These are phyloP conservation scores for Sebastes hubbsi DNA, from an alignment of 2,797 vertebrate genomes.

Conservation along the genomic window DNA sequence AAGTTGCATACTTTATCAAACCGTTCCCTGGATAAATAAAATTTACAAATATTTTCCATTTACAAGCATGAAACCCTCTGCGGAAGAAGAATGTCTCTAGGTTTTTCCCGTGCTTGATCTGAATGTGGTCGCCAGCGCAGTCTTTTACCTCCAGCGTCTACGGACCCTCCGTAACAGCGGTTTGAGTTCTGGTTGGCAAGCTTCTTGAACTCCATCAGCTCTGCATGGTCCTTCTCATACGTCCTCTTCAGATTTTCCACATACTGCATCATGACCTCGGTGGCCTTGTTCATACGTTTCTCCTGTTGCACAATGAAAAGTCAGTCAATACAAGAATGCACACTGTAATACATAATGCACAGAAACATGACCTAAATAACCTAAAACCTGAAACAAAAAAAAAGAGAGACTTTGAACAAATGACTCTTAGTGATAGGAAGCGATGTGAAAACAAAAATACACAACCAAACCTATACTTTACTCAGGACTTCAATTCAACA, in stretches of 20 bases:
- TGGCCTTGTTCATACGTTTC: slow-evolving; percentile 97
- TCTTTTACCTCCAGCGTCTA: slow-evolving; percentile 83
- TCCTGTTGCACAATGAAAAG: slow-evolving; percentile 81
- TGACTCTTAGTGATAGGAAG: not conserved
- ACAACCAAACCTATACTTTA: not conserved
- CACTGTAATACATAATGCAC: too few species aligned
- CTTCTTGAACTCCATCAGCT: slow-evolving; percentile 97
- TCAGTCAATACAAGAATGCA: not conserved
- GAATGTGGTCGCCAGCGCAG: not conserved
- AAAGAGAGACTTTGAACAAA: not conserved
- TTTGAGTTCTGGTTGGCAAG: slow-evolving; percentile 97
- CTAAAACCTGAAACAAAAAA: not conserved
- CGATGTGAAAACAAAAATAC: not conserved
- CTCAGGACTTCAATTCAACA: not conserved
- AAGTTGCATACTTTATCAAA: not conserved
- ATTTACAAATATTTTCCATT: not conserved
- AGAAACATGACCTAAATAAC: not conserved
- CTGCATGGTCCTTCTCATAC: slow-evolving; percentile 97
- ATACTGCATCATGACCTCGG: slow-evolving; percentile 99
- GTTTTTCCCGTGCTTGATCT: not conserved
- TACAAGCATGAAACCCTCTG: not conserved
- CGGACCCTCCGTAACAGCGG: slow-evolving; percentile 89
- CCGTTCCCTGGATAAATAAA: not conserved
- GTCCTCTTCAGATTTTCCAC: slow-evolving; percentile 98
- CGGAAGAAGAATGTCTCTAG: not conserved